Percentiles rank a stretch among this genome's conserved stretches.
Conservation (phyloP, 1,140 invertebrate species). For the Aphaenogaster rudis region DNA sequence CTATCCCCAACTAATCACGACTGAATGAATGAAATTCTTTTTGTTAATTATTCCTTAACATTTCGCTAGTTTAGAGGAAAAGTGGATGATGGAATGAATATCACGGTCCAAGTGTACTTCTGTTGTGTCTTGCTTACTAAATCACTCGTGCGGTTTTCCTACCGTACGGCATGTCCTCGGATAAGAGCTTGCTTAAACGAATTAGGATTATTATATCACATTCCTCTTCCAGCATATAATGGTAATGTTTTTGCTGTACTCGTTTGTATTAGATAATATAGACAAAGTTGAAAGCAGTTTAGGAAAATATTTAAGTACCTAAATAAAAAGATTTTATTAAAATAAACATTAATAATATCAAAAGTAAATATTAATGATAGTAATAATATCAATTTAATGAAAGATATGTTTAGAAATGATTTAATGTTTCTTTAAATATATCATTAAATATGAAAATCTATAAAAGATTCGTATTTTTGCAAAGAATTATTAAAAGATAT, state of each 20-base stretch:
- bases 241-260: background rate
- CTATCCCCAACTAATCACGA: constrained; percentile 27
- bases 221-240: too few species aligned
- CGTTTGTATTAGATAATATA: background rate
- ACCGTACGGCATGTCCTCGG: background rate
- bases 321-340: background rate
- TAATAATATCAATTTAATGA: constrained; percentile 20
- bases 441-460: background rate
- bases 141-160: constrained; percentile 16
- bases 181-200: background rate
- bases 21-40: constrained; percentile 84
- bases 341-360: constrained; percentile 3
- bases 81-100: constrained; percentile 42
- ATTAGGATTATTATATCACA: constrained; percentile 28
- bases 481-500: background rate
- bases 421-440: background rate
- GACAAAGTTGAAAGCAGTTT: background rate
- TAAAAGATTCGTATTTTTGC: background rate
- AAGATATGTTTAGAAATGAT: background rate
- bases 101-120: constrained; percentile 26
- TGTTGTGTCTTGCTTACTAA: constrained; percentile 36
- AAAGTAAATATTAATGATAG: background rate
- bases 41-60: constrained; percentile 80
- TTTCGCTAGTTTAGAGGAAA: constrained; percentile 73
- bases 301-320: background rate